Conservation (phyloP, 2,888 invertebrate genomes). For the Aricia artaxerxes region DNA sequence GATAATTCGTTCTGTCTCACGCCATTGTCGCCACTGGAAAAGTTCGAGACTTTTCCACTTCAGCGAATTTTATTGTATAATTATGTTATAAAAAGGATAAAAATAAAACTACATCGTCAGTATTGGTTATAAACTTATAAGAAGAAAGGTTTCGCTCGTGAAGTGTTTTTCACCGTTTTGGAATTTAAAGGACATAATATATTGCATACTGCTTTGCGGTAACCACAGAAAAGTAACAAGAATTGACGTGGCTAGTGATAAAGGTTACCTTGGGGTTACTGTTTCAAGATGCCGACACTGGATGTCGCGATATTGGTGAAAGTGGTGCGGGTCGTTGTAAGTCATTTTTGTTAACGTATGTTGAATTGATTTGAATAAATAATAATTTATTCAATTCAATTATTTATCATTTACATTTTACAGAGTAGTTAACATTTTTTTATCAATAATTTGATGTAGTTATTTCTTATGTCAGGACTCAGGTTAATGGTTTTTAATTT, state of each 20-base stretch:
- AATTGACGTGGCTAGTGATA: too few relatives aligned
- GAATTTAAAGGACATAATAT: too few relatives aligned
- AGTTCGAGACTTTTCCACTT: background rate
- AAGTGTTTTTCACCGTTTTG: background rate
- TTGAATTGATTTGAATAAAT: too few relatives aligned
- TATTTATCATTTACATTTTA: too few relatives aligned
- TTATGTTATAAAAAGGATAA: background rate
- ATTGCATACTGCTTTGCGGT: too few relatives aligned
- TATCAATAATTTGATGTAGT: too few relatives aligned
- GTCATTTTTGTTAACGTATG: conserved; percentile 43
- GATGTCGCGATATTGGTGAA: conserved; percentile 58
- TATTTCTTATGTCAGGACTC: too few relatives aligned
- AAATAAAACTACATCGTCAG: background rate
- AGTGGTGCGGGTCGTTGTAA: conserved; percentile 55
- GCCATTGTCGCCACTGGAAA: background rate
- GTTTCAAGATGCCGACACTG: conserved; percentile 55
- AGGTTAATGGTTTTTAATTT: too few relatives aligned
- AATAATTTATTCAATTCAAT: too few relatives aligned
- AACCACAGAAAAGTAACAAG: too few relatives aligned
- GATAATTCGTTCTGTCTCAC: background rate
- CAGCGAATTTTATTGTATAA: background rate
- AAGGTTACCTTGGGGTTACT: too few relatives aligned
- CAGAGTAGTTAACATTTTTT: too few relatives aligned
- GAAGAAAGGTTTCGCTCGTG: background rate
- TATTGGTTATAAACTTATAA: background rate